Conservation (phyloP, 1,140 invertebrate genomes). For the Drosophila kanapiae region DNA sequence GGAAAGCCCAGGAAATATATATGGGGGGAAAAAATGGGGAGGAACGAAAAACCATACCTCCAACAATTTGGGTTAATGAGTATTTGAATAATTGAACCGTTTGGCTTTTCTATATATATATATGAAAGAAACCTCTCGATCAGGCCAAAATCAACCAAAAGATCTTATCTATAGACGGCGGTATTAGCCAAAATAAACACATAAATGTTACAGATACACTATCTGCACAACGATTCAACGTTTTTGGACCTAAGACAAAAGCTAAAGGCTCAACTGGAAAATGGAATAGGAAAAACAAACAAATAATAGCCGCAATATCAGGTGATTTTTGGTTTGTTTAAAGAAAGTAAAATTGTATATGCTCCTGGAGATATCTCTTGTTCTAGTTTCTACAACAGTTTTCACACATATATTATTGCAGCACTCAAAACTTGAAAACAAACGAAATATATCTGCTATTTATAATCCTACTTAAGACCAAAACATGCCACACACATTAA, state of each 20-base stretch:
- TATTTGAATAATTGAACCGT: slow-evolving; percentile 53
- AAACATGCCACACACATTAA: slow-evolving; percentile 14
- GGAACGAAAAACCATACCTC: neutral
- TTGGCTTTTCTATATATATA: neutral
- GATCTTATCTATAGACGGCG: slow-evolving; percentile 10
- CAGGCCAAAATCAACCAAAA: slow-evolving; percentile 13
- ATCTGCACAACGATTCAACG: slow-evolving; percentile 1
- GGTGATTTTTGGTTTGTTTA: slow-evolving; percentile 7
- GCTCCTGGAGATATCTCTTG: neutral
- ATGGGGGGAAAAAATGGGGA: neutral
- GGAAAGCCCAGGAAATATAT: slow-evolving; percentile 5
- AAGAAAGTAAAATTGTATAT: neutral
- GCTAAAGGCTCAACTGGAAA: neutral
- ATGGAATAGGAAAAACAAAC: neutral
- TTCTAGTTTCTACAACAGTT: neutral
- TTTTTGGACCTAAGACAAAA: slow-evolving; percentile 18
- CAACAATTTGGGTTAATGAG: slow-evolving; percentile 71
- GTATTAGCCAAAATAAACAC: slow-evolving; percentile 26
- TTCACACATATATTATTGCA: neutral
- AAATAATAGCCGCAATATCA: neutral
- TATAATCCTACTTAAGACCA: slow-evolving; percentile 5
- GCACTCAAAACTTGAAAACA: neutral
- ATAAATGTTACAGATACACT: slow-evolving; percentile 10
- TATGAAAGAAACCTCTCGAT: slow-evolving; percentile 1
- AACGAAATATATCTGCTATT: neutral